phyloP scores from a whole-genome alignment of 2,888 invertebrate species.

The Dolomedes plantarius region DNA sequence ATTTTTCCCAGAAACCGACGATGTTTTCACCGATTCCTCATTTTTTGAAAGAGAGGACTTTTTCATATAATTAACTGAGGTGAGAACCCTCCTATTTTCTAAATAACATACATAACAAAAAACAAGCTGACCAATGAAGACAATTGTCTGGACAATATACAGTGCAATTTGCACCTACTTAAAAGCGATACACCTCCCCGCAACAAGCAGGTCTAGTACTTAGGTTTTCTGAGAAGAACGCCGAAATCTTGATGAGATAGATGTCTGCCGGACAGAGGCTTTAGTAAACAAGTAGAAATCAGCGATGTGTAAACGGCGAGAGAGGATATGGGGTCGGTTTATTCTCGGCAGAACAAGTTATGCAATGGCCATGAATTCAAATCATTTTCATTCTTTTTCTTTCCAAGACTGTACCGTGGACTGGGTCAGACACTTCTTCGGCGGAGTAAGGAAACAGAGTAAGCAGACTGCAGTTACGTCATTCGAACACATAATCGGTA shows the following conservation, averaged over 20 bases:
- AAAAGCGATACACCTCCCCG: background rate
- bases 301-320: conserved; percentile 24
- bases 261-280: background rate
- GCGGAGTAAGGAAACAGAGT: background rate
- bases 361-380: conserved; percentile 4
- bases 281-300: conserved; percentile 25
- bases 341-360: conserved; percentile 7
- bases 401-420: background rate
- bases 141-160: no score
- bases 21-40: no score
- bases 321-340: conserved; percentile 43
- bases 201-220: background rate
- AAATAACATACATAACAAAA: no score
- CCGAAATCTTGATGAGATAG: background rate
- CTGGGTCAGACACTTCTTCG: no score
- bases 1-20: no score
- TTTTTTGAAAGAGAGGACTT: no score
- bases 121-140: no score
- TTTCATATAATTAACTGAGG: no score
- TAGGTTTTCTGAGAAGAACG: background rate
- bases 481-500: background rate
- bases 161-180: background rate
- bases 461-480: background rate
- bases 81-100: no score
- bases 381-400: background rate